Evolutionary conservation across 2,888 invertebrate species (phyloP), one percentile per base, ranked within the genome.

Genomic region (Harpalus rubripes): DNA sequence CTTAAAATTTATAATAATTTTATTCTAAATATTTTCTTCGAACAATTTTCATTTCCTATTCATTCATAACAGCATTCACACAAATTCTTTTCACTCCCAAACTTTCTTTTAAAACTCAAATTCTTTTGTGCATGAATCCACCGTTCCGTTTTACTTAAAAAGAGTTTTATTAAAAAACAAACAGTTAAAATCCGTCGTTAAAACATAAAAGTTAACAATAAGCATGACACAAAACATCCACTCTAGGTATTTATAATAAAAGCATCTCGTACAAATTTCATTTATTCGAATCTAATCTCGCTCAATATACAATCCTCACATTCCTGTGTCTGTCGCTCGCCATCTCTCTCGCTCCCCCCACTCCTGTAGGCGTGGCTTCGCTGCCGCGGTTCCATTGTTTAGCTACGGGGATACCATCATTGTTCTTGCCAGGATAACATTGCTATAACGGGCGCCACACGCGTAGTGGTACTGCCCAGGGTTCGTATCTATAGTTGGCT

Each of bases 371-470:
- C 82, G 82, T 32, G 72, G 39, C 68, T 39, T 52, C 18, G n/a
- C 76, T 8, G 39, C 74, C 56, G 82, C 72, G 84, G 84, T 84
- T 84, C 76, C 59, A 84, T 78, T 84, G 84, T 84, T 84, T 84
- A 78, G 76, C 44, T 63, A 78, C 58, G 65, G 26, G 52, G 81
- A 39, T 39, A 78, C 76, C 78, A 84, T 84, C 84, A 84, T 84
- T 84, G 76, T 84, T 84, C 84, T 84, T 84, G 39, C n/a, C 74
- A 52, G n/a, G 26, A 84, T 44, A 78, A 84, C 81, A 81, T 81
- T 81, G 65, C 12, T 22, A 58, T 58, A 78, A 44, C 74, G 10
- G 18, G 63, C 26, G 63, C 26, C 63, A 18, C 63, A 63, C 18
- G 7, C 59, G 18, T 7, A 59, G 1, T 22, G 22, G 22, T 3